phyloP scores from a whole-genome alignment of 2,888 invertebrate genomes.

The Hypselothyrea guttata region DNA sequence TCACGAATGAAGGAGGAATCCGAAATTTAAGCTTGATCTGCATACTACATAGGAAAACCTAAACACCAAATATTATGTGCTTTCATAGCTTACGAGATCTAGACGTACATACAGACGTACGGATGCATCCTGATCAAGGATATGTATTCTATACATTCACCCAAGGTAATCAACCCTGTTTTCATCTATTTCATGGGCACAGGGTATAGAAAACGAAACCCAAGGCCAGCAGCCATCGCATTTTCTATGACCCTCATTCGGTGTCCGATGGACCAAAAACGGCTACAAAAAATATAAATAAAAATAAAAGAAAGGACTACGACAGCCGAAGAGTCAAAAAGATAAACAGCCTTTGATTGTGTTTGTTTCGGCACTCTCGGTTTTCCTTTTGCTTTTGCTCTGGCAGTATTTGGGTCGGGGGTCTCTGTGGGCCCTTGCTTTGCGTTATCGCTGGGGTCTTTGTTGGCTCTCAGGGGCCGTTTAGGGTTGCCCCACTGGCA shows the following conservation, averaged over 20 bases:
- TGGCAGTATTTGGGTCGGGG: not conserved
- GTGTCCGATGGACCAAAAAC: conserved; percentile 40
- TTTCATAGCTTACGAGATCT: no score
- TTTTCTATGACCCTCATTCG: conserved; percentile 46
- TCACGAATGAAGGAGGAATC: no score
- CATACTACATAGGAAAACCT: no score
- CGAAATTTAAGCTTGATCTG: no score
- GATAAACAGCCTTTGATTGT: conserved; percentile 74
- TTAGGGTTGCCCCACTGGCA: not conserved
- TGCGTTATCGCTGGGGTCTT: conserved; percentile 12
- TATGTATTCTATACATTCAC: no score
- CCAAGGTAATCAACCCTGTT: no score
- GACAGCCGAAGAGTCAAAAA: conserved; percentile 45
- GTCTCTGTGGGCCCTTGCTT: conserved; percentile 5
- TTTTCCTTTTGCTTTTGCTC: not conserved
- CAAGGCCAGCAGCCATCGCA: conserved; percentile 21
- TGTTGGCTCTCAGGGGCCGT: conserved; percentile 6
- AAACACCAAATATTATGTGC: no score
- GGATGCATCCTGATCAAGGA: no score
- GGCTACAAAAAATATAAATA: conserved; percentile 2
- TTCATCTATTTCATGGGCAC: no score
- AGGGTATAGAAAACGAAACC: no score
- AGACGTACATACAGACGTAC: no score
- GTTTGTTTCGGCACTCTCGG: conserved; percentile 26
- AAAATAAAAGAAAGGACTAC: conserved; percentile 12